These are phyloP conservation scores for Thereva nobilitata DNA, from an alignment of 2,888 invertebrate species.

Conservation along the genomic window DNA sequence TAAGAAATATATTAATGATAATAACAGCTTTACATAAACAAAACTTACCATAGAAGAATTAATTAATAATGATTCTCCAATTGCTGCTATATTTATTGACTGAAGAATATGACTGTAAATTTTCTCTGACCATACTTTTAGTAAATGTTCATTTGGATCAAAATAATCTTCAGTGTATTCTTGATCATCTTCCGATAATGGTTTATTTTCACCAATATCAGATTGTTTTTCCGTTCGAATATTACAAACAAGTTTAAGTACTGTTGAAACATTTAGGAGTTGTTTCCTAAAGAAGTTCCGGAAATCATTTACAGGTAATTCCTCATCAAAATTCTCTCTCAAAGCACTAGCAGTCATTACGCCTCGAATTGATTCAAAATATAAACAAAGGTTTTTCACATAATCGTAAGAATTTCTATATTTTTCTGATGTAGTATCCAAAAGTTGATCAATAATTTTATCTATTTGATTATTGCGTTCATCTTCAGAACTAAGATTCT, in stretches of 20 bases:
- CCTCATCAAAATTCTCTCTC: neutral
- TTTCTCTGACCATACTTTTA: slow-evolving; percentile 51
- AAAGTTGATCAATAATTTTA: slow-evolving; percentile 35
- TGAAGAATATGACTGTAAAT: slow-evolving; percentile 48
- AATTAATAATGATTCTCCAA: slow-evolving; percentile 46
- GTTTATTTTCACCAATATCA: slow-evolving; percentile 38
- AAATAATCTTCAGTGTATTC: slow-evolving; percentile 52
- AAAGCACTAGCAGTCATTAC: slow-evolving; percentile 36
- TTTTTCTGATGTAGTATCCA: slow-evolving; percentile 20
- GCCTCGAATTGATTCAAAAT: slow-evolving; percentile 48
- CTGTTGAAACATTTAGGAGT: slow-evolving; percentile 49
- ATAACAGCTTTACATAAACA: neutral
- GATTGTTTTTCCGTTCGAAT: slow-evolving; percentile 32
- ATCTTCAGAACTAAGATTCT: slow-evolving; percentile 48
- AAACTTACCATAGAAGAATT: slow-evolving; percentile 42
- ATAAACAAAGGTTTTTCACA: slow-evolving; percentile 47
- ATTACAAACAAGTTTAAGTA: slow-evolving; percentile 51
- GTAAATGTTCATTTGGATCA: slow-evolving; percentile 51
- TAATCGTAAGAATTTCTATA: slow-evolving; percentile 39
- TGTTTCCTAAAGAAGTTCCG: slow-evolving; percentile 45
- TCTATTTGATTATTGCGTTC: slow-evolving; percentile 48
- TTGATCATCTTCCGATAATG: slow-evolving; percentile 45
- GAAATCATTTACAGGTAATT: slow-evolving; percentile 35
- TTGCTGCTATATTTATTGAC: slow-evolving; percentile 48
- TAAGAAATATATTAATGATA: neutral